phyloP scores from a whole-genome alignment of 1,140 invertebrate species.

The Hetaerina americana region DNA sequence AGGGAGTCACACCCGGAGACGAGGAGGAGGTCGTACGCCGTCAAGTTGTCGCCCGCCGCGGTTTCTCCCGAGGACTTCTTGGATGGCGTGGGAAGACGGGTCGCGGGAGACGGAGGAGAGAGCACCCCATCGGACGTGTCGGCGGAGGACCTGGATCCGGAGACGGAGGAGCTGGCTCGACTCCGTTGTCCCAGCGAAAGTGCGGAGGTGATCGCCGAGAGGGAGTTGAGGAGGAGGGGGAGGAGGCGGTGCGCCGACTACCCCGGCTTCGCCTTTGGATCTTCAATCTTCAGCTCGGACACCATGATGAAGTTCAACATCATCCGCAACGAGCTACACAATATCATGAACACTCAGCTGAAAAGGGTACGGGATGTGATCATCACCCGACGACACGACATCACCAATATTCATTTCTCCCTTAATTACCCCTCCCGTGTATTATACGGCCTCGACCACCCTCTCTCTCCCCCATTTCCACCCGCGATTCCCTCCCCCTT shows the following conservation, averaged over 20 bases:
- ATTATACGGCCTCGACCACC: not conserved
- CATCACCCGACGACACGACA: not conserved
- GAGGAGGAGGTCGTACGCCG: constrained; percentile 10
- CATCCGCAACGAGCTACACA: constrained; percentile 92
- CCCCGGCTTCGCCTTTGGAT: constrained; percentile 78
- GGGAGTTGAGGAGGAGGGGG: constrained; percentile 58
- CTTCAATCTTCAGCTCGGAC: constrained; percentile 87
- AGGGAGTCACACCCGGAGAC: constrained; percentile 40
- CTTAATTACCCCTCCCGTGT: not conserved
- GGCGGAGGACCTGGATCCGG: constrained; percentile 34
- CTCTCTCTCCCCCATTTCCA: constrained; percentile 8
- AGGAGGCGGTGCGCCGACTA: constrained; percentile 70
- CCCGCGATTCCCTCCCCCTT: constrained; percentile 15
- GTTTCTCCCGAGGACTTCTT: not conserved
- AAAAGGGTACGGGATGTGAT: constrained; percentile 57
- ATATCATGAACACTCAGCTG: constrained; percentile 90
- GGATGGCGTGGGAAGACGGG: not conserved
- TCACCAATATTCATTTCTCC: not conserved
- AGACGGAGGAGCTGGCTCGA: constrained; percentile 61
- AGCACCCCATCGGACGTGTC: constrained; percentile 18
- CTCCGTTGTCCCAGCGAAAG: constrained; percentile 75
- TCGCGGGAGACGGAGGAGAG: constrained; percentile 7
- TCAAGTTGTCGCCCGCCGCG: not conserved
- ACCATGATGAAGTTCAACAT: constrained; percentile 96
- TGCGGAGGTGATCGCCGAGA: constrained; percentile 71